Conservation (phyloP, 1,140 invertebrate species). For the Halictus rubicundus region DNA sequence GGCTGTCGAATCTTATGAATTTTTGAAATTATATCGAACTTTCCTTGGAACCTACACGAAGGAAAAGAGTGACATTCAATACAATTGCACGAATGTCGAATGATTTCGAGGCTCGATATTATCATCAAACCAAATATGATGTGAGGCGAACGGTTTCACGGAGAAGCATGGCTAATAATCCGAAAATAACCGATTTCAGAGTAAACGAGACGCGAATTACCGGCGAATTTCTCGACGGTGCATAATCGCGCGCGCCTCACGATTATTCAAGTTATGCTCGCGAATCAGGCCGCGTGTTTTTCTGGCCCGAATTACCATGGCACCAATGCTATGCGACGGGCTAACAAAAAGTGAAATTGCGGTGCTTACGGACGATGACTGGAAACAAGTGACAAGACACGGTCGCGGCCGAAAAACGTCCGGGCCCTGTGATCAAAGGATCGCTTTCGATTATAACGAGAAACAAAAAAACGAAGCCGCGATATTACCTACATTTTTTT, state of each 20-base stretch:
- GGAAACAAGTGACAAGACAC: constrained; percentile 59
- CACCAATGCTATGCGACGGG: constrained; percentile 13
- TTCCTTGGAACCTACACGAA: too few relatives aligned
- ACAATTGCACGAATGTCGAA: too few relatives aligned
- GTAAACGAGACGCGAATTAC: neutral
- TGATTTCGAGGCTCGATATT: too few relatives aligned
- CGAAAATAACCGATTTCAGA: neutral
- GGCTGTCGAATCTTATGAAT: too few relatives aligned
- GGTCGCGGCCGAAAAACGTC: constrained; percentile 46
- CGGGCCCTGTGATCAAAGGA: constrained; percentile 58
- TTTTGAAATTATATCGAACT: too few relatives aligned
- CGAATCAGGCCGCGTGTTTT: constrained; percentile 58
- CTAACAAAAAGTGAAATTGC: constrained; percentile 63
- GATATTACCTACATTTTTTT: constrained; percentile 36
- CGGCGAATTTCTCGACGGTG: constrained; percentile 1
- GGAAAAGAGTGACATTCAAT: too few relatives aligned
- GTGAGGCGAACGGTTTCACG: too few relatives aligned
- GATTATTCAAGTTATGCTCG: constrained; percentile 36
- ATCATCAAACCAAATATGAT: too few relatives aligned
- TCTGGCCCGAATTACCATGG: constrained; percentile 51
- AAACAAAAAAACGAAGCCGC: neutral
- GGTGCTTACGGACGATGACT: constrained; percentile 61
- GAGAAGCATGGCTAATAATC: neutral
- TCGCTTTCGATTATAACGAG: constrained; percentile 57
- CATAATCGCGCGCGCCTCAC: constrained; percentile 28